A percentile compares a stretch with the other conserved stretches of the same genome.
These are phyloP conservation scores for Diplolepis rosae DNA, from an alignment of 2,888 invertebrate genomes.

Conservation along the genomic window DNA sequence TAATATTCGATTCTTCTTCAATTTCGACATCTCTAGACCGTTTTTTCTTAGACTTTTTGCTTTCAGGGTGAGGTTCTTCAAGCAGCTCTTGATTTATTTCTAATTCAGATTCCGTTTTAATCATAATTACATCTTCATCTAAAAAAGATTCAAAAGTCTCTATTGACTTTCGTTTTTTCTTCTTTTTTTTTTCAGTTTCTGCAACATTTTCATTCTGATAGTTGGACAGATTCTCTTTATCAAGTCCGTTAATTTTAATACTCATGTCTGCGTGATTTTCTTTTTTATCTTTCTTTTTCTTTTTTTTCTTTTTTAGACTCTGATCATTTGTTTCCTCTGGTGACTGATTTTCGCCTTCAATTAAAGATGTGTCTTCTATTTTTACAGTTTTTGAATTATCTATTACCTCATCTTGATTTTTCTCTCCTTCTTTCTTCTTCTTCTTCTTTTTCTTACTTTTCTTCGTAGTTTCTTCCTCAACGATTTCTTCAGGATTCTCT, in stretches of 20 bases:
- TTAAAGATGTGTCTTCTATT: constrained; percentile 24
- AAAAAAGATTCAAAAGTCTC: constrained; percentile 39
- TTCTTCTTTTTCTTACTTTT: constrained; percentile 45
- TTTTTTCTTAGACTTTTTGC: constrained; percentile 28
- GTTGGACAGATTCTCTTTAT: constrained; percentile 36
- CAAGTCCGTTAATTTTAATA: constrained; percentile 7
- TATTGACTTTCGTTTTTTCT: constrained; percentile 38
- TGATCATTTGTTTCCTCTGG: constrained; percentile 18
- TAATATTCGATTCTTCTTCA: constrained; percentile 17
- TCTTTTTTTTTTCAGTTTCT: constrained; percentile 32
- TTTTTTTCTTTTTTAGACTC: constrained; percentile 31
- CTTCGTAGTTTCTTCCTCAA: constrained; percentile 26
- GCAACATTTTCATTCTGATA: neutral
- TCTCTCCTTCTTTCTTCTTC: constrained; percentile 24
- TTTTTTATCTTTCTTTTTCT: constrained; percentile 16
- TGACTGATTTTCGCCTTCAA: constrained; percentile 13
- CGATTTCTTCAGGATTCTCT: constrained; percentile 38
- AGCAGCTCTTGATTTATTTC: constrained; percentile 41
- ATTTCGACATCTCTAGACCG: constrained; percentile 6
- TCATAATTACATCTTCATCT: constrained; percentile 39
- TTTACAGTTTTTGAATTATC: neutral
- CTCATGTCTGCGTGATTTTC: too few relatives aligned
- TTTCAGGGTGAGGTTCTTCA: constrained; percentile 32
- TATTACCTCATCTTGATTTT: constrained; percentile 19
- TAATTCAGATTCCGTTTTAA: constrained; percentile 31